Conservation (phyloP, 2,888 invertebrate species). For the Lacanobia wlatinum region DNA sequence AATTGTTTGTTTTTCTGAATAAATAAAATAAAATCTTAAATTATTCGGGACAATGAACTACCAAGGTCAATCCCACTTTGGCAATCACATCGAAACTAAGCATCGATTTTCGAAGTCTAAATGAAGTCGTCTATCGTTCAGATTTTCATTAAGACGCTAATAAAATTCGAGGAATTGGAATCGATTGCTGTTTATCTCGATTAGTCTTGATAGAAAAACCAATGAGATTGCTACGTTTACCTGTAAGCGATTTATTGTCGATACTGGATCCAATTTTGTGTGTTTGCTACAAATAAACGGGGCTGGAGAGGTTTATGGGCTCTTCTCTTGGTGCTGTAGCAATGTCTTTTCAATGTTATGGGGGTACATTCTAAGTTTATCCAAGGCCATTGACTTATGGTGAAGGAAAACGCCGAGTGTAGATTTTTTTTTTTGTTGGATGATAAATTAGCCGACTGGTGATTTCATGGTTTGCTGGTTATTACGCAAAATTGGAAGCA, state of each 20-base stretch:
- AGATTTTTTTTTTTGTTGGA: too few relatives aligned
- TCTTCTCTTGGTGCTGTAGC: not conserved
- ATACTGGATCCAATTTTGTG: conserved; percentile 55
- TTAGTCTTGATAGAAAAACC: conserved; percentile 56
- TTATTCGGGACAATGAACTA: too few relatives aligned
- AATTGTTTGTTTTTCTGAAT: too few relatives aligned
- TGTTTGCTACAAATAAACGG: conserved; percentile 5
- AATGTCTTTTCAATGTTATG: conserved; percentile 6
- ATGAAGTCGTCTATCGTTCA: conserved; percentile 30
- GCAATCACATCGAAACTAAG: conserved; percentile 7
- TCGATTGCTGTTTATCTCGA: conserved; percentile 58
- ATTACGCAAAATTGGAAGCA: not conserved
- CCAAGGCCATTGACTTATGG: not conserved
- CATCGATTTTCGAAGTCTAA: not conserved
- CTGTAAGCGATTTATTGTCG: conserved; percentile 66
- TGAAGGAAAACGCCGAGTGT: not conserved
- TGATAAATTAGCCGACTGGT: too few relatives aligned
- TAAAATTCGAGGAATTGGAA: conserved; percentile 34
- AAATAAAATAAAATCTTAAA: not conserved
- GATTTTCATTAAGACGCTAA: conserved; percentile 57
- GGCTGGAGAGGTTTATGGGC: not conserved
- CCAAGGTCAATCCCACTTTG: conserved; percentile 11
- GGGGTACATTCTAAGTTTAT: not conserved
- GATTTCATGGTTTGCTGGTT: not conserved
- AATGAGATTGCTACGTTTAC: conserved; percentile 55